These are phyloP conservation scores for Coregonus sp. DNA, from an alignment of 2,797 vertebrate genomes.

Conservation along the genomic window DNA sequence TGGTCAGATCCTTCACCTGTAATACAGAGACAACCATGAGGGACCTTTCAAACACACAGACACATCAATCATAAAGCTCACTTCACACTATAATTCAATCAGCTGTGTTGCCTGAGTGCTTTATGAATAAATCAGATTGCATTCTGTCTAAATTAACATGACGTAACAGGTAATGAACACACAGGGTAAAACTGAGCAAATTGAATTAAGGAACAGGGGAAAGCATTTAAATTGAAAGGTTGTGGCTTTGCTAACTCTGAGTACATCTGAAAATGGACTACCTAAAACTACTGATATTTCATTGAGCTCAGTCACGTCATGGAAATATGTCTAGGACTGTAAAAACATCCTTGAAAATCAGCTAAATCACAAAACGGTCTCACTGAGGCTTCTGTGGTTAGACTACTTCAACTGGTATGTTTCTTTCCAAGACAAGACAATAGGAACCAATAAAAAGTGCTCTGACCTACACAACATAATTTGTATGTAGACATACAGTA, in stretches of 20 bases:
- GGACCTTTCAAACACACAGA: constrained; percentile 3
- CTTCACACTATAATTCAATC: background rate
- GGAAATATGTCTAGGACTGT: background rate
- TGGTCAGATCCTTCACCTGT: constrained; percentile 93
- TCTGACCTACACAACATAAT: constrained; percentile 29
- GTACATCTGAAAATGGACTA: no score
- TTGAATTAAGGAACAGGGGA: constrained; percentile 18
- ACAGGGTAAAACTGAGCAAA: constrained; percentile 4
- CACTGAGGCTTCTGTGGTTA: background rate
- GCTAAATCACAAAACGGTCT: background rate
- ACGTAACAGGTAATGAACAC: background rate
- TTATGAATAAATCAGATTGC: constrained; percentile 10
- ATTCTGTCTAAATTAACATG: constrained; percentile 30
- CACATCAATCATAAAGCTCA: constrained; percentile 9
- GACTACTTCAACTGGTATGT: background rate
- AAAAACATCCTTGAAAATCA: background rate
- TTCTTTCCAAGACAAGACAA: constrained; percentile 15
- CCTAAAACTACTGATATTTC: background rate
- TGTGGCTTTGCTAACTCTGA: background rate
- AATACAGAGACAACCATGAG: constrained; percentile 13
- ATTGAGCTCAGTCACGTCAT: constrained; percentile 2
- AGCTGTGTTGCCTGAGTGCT: constrained; percentile 4
- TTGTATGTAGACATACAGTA: no score
- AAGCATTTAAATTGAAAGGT: background rate
- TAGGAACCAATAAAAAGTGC: constrained; percentile 26